Base-by-base conservation (phyloP, 2,113 vertebrate genomes). In the Muntiacus muntjak region DNA sequence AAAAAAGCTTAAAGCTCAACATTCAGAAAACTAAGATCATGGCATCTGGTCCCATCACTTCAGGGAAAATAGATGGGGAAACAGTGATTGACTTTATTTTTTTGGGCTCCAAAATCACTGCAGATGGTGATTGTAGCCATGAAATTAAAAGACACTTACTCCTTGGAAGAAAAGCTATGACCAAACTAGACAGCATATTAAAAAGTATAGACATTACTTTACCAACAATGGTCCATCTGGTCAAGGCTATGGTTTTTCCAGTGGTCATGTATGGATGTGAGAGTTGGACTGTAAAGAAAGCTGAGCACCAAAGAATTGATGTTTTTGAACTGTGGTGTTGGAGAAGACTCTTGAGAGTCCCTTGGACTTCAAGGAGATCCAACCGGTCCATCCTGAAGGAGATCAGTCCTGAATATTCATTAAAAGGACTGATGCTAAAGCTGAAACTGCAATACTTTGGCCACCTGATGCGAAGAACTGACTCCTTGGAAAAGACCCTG, bases 201-300 rank as follows among this genome's bases (percentile, higher is more conserved):
- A 15, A n/a, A 67, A n/a, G 62, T 3, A 67, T 7, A 67, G 33
- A 67, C 7, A 67, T 40, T 40, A 40, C 43, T 43, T 67, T 67
- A 19, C 4, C 33, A 67, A n/a, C 33, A 67, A 67, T 9, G 7
- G 62, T n/a, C 33, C 1, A 0, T n/a, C 16, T n/a, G 10, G 62
- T 67, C 33, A n/a, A 67, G 62, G 62, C 1, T 64, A 64, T n/a
- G 16, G 16, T 64, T 67, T 67, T 67, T 67, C 33, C 62, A 19
- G 16, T n/a, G 17, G 62, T 67, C 33, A 9, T 4, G 1, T 9
- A 67, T n/a, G 62, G 16, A 8, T 19, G 62, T 67, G 33, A 64
- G 62, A 9, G 7, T 64, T 64, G 33, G 62, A 67, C 7, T n/a
- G 3, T n/a, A 16, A 67, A 67, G 33, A 67, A 67, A 67, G 62